phyloP scores from a whole-genome alignment of 2,113 vertebrate genomes.

The Sorex fumeus region DNA sequence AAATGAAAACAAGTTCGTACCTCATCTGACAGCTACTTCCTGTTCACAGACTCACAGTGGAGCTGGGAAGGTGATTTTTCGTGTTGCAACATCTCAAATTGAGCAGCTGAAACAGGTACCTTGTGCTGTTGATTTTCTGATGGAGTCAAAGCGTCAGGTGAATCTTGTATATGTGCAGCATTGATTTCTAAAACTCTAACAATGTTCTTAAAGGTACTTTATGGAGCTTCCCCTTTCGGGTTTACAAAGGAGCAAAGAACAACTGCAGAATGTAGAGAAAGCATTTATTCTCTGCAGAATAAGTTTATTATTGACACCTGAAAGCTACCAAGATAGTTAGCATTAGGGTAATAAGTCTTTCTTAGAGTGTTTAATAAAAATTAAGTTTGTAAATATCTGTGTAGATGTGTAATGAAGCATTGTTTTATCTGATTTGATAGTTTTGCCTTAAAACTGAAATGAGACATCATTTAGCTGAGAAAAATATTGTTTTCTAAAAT shows the following conservation, averaged over 20 bases:
- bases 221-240: slow-evolving; percentile 78
- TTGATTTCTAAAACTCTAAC: slow-evolving; percentile 83
- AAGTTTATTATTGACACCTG: neutral
- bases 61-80: neutral
- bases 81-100: neutral
- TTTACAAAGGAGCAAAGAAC: slow-evolving; percentile 82
- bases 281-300: neutral
- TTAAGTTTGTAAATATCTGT: neutral
- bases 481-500: slow-evolving; percentile 37
- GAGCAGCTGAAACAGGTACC: slow-evolving; percentile 73
- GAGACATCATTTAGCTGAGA: neutral
- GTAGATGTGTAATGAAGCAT: neutral
- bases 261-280: slow-evolving; percentile 65
- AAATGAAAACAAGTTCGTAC: slow-evolving; percentile 9
- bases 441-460: neutral
- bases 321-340: slow-evolving; percentile 10
- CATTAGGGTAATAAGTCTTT: neutral
- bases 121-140: slow-evolving; percentile 74
- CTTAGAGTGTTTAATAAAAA: slow-evolving; percentile 1
- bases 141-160: slow-evolving; percentile 80
- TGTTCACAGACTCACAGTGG: slow-evolving; percentile 6
- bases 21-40: neutral
- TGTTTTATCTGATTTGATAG: neutral
- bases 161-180: slow-evolving; percentile 60
- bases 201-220: slow-evolving; percentile 77